Evolutionary conservation across 30 jellyfish, hydroid and myxozoan genomes (phyloP).

Genomic region (Nemopilema nomurai): DNA sequence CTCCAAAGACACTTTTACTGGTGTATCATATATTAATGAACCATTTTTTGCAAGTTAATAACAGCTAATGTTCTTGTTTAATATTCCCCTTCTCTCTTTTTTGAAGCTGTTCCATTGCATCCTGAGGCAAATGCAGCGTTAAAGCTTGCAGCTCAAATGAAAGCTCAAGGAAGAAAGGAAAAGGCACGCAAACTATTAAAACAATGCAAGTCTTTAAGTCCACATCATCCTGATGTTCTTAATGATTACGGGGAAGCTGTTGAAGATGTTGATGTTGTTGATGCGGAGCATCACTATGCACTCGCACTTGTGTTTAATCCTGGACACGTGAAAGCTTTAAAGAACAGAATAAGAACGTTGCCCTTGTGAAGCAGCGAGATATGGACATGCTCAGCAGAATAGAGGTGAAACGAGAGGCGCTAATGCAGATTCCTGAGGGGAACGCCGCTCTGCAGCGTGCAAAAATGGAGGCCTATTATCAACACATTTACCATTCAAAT

Average conservation of each 20-base stretch:
- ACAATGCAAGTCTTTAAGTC: constrained; percentile 90
- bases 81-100: background rate
- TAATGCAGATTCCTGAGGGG: constrained; percentile 95
- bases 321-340: constrained; percentile 77
- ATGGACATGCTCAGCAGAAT: constrained; percentile 83
- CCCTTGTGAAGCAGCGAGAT: constrained; percentile 88
- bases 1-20: too few relatives aligned
- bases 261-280: constrained; percentile 82
- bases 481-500: constrained; percentile 88
- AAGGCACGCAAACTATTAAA: constrained; percentile 79
- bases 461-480: constrained; percentile 86
- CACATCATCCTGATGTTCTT: constrained; percentile 92
- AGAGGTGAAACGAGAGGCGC: constrained; percentile 83
- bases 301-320: constrained; percentile 86
- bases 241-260: constrained; percentile 89
- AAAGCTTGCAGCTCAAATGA: constrained; percentile 75
- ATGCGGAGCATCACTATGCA: constrained; percentile 97
- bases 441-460: constrained; percentile 92
- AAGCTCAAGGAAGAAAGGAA: constrained; percentile 75
- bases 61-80: too few relatives aligned
- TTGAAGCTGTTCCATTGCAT: constrained; percentile 61
- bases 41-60: background rate
- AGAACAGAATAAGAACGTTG: constrained; percentile 71
- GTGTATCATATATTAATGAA: background rate
- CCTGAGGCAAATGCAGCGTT: constrained; percentile 75